Evolutionary conservation across 2,888 invertebrate species (phyloP), one percentile per base, ranked within the genome.

Genomic region (Hemithea aestivaria): DNA sequence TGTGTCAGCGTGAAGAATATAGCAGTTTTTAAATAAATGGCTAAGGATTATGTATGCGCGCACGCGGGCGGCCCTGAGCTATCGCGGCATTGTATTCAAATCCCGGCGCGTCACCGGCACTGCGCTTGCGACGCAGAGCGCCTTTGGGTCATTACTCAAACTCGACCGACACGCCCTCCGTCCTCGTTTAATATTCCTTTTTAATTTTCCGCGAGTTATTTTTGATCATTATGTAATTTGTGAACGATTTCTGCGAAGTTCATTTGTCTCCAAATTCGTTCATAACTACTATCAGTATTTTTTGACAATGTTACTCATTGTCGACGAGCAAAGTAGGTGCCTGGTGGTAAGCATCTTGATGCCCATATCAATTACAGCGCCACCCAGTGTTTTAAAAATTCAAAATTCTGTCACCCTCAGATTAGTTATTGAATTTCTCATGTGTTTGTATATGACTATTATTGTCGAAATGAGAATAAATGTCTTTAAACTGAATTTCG

Each of bases 81-180:
- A 82, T 82, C 74, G 80, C 70, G 47, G 75, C 66, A 87, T 87
- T 87, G 85, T 87, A 87, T 87, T 85, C 77, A 83, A 87, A 87
- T 87, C 60, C 61, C 49, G 53, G 58, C 65, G 69, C 77, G 73
- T 75, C 80, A 74, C 60, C 53, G 55, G 53, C 50, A 48, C 50
- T 51, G 59, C 59, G 56, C 56, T 53, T 58, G 60, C 52, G 50
- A 59, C 60, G 45, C 36, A 28, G 42, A 20, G 45, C 37, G 60
- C 62, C 56, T 60, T 57, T 57, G 58, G 56, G 56, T 62, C 65
- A 70, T 74, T 69, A 72, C 66, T 75, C 73, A 73, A 69, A 67
- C 62, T 62, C 51, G 48, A 45, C 48, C 47, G 62, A 62, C 65
- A 64, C 73, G 65, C 69, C 67, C 63, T 66, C 56, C 58, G 57